Conservation (phyloP, 2,888 invertebrate species). For the Sturmia bella region DNA sequence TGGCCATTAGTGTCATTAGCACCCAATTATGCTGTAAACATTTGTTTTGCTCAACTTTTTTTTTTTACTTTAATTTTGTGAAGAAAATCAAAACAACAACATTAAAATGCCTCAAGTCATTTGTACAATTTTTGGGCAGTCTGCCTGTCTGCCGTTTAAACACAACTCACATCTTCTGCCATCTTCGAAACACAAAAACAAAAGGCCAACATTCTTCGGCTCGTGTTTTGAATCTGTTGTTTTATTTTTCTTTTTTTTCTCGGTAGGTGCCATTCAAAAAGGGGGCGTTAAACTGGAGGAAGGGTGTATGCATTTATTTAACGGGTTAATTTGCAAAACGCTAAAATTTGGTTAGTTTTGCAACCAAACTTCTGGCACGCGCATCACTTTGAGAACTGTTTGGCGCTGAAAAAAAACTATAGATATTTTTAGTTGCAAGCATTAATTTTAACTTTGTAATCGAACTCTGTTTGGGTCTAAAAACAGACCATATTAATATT, state of each 20-base stretch:
- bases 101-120: constrained; percentile 63
- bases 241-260: constrained; percentile 10
- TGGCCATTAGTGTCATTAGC: constrained; percentile 79
- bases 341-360: not conserved
- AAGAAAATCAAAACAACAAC: constrained; percentile 48
- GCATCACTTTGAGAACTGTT: too few species aligned
- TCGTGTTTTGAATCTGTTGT: constrained; percentile 47
- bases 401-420: too few species aligned
- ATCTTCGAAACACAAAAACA: constrained; percentile 4
- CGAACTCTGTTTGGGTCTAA: too few species aligned
- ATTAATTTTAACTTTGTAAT: too few species aligned
- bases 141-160: constrained; percentile 67
- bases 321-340: constrained; percentile 58
- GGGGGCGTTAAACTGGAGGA: constrained; percentile 61
- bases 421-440: too few species aligned
- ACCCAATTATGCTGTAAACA: constrained; percentile 78
- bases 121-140: constrained; percentile 51
- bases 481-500: too few species aligned
- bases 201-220: constrained; percentile 53
- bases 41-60: constrained; percentile 46
- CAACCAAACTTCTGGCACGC: too few species aligned
- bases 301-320: constrained; percentile 52
- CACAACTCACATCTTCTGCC: constrained; percentile 67
- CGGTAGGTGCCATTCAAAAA: constrained; percentile 30
- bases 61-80: constrained; percentile 36